Base-by-base conservation (phyloP, 2,888 invertebrate genomes). In the Scaptomyza reducta region DNA sequence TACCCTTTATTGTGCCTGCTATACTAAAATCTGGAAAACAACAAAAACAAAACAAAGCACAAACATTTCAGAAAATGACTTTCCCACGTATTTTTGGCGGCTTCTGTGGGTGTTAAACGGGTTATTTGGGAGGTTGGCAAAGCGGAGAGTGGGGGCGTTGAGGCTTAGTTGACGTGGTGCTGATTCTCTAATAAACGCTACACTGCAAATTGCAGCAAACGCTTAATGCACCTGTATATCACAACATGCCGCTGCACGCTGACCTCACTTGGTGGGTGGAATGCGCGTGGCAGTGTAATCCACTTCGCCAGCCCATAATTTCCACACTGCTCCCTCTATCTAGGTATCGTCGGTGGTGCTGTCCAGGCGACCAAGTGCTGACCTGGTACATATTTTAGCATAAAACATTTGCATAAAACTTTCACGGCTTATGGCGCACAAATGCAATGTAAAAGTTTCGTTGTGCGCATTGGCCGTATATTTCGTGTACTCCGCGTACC, bases 351-450 rank as follows among this genome's bases (percentile, higher is more conserved):
- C n/a, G 29, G 33, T 35, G 18, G 0, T 10, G 22, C 31, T 14
- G 53, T 46, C 29, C 38, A 27, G 22, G 57, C 53, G 41, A 56
- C 60, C 54, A 42, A 56, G 40, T 27, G 62, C 29, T 82, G 67
- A 70, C 74, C 82, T 75, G 80, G 51, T 69, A 65, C 75, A 76
- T 79, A 75, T 79, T 71, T 79, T 65, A 79, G 67, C 76, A 79
- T 71, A 73, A 60, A 71, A 64, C 78, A 79, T 79, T 82, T 79
- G 75, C 79, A 79, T 82, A 79, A 75, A 82, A 79, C 79, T 79
- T 79, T 79, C 70, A 82, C 68, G 66, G 82, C 69, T 81, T 79
- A 77, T 77, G 63, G 77, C 70, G 74, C 77, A 70, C 66, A 63
- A 77, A 70, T 80, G 77, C 81, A 73, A 62, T 73, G 70, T 47